Conservation (phyloP, 2,888 invertebrate genomes). For the Dascillus cervinus region DNA sequence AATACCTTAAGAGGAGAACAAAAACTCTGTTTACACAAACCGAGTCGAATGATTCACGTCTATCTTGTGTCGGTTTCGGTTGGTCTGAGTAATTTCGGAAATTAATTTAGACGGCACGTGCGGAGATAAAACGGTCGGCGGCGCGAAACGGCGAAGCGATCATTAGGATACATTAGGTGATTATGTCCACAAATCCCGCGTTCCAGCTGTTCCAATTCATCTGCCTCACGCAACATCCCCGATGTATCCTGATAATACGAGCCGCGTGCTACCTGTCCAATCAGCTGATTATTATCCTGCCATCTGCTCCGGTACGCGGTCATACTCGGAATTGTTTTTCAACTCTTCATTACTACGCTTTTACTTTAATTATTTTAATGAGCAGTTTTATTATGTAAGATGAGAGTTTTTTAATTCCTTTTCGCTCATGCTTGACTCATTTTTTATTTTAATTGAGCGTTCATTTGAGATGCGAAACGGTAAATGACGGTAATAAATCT, state of each 20-base stretch:
- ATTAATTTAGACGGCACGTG: too few species aligned
- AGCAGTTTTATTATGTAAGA: neutral
- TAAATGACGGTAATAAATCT: slow-evolving; percentile 21
- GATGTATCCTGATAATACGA: slow-evolving; percentile 16
- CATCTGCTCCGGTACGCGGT: neutral
- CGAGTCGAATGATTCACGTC: too few species aligned
- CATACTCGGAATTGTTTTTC: too few species aligned
- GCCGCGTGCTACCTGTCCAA: slow-evolving; percentile 4
- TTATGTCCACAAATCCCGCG: slow-evolving; percentile 20
- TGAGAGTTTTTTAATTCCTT: too few species aligned
- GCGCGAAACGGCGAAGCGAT: neutral
- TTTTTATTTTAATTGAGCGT: neutral
- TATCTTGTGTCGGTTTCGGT: too few species aligned
- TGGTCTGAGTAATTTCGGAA: too few species aligned
- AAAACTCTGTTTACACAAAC: too few species aligned
- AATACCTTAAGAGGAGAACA: too few species aligned
- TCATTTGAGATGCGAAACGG: neutral
- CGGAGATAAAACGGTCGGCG: too few species aligned
- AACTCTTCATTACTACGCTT: too few species aligned
- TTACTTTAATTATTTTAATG: neutral
- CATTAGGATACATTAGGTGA: slow-evolving; percentile 8
- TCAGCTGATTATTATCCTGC: neutral
- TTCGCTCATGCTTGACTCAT: too few species aligned
- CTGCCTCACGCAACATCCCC: slow-evolving; percentile 26
- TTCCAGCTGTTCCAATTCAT: slow-evolving; percentile 25